Evolutionary conservation across 2,888 invertebrate genomes (phyloP).

Genomic region (Epinotia demarniana): DNA sequence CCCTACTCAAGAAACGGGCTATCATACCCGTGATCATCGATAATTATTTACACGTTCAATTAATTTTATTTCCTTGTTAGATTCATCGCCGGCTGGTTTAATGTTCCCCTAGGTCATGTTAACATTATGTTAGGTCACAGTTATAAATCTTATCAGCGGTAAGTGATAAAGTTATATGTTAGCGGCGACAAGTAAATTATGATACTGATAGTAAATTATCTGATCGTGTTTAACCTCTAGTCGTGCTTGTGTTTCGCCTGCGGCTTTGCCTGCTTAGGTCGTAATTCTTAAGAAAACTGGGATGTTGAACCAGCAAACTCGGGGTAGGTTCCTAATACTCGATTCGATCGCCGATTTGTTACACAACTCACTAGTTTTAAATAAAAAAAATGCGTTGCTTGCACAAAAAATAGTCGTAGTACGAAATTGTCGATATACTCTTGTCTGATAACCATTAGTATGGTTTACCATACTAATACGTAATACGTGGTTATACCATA

Average conservation of each 20-base stretch:
- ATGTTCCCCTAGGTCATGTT: conserved; percentile 26
- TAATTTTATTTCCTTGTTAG: conserved; percentile 1
- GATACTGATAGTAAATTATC: conserved; percentile 13
- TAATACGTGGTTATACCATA: no score
- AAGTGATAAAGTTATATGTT: conserved; percentile 4
- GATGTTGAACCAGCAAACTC: not conserved
- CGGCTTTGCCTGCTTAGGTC: not conserved
- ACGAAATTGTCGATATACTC: not conserved
- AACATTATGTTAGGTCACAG: conserved; percentile 19
- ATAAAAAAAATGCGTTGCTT: not conserved
- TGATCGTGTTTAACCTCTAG: conserved; percentile 20
- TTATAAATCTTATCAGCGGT: conserved; percentile 24
- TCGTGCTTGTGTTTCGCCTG: not conserved
- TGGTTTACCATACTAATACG: no score
- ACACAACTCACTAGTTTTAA: not conserved
- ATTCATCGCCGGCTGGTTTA: conserved; percentile 8
- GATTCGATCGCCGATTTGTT: no score
- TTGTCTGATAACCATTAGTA: no score
- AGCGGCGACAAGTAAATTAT: conserved; percentile 20
- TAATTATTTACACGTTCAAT: conserved; percentile 10
- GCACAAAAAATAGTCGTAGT: not conserved
- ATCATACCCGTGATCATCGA: conserved; percentile 10
- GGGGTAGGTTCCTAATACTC: no score
- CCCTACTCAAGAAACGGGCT: not conserved
- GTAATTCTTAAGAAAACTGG: not conserved